Percentiles rank a stretch among this genome's conserved stretches.
Evolutionary conservation across 2,797 vertebrate species (phyloP).

Genomic region (Micrastur ruficollis): DNA sequence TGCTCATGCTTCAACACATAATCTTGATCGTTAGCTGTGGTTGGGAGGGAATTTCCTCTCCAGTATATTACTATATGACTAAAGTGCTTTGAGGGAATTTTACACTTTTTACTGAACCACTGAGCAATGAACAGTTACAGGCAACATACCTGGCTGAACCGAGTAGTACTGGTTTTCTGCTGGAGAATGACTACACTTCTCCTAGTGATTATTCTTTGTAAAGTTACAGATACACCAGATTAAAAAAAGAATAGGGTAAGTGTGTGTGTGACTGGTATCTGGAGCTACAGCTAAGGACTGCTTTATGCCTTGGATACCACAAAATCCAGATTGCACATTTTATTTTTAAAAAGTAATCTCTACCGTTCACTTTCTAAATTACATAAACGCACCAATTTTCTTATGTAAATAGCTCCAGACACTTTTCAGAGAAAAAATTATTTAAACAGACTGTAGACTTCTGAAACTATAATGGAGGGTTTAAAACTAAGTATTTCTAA

Average conservation of each 20-base stretch:
- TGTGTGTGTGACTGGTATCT: not conserved
- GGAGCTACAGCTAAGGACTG: not conserved
- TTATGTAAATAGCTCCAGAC: not conserved
- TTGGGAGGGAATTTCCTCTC: not conserved
- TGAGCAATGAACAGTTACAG: not conserved
- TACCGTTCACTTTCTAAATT: not conserved
- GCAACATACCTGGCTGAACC: not conserved
- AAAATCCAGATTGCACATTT: not conserved
- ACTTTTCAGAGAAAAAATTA: not conserved
- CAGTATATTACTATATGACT: not conserved
- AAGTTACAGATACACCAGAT: not conserved
- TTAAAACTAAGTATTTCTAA: not conserved
- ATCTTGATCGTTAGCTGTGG: not conserved
- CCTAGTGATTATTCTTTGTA: not conserved
- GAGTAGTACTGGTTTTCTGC: not conserved
- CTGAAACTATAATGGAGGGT: not conserved
- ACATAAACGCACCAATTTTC: not conserved
- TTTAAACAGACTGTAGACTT: not conserved
- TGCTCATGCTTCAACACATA: not conserved
- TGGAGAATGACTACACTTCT: not conserved
- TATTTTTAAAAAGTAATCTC: not conserved
- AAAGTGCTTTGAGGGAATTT: constrained; percentile 3
- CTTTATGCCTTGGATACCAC: not conserved
- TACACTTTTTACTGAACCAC: not conserved
- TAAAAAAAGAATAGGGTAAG: not conserved